Percentiles rank a stretch among this genome's conserved stretches.
phyloP scores from a whole-genome alignment of 2,113 vertebrate genomes.

The Coreoperca whiteheadi region DNA sequence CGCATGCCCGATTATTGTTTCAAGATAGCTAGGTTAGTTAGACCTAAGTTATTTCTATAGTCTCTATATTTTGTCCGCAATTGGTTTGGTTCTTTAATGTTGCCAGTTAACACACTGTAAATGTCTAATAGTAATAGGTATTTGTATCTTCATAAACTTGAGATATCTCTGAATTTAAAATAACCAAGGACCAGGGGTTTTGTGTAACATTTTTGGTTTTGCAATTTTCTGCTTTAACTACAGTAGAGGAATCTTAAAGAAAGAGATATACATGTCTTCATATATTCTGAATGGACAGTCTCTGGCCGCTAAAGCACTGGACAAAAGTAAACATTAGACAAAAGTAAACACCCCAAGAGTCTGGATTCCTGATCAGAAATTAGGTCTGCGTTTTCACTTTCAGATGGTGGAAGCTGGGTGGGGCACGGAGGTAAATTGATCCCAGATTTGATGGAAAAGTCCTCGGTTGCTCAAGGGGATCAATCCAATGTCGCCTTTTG shows the following conservation, averaged over 20 bases:
- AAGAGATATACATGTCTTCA: not conserved
- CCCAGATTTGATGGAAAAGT: slow-evolving; percentile 72
- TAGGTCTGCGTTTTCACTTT: slow-evolving; percentile 33
- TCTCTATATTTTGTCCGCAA: not conserved
- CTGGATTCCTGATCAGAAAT: slow-evolving; percentile 45
- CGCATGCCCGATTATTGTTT: not conserved
- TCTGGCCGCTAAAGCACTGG: not conserved
- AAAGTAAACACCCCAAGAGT: slow-evolving; percentile 6
- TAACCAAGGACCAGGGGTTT: not conserved
- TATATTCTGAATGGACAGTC: not conserved
- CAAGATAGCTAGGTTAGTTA: not conserved
- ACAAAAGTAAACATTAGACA: slow-evolving; percentile 21
- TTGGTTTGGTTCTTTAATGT: not conserved
- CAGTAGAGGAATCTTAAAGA: not conserved
- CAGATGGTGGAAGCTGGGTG: slow-evolving; percentile 39
- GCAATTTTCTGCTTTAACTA: not conserved
- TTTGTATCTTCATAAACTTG: not conserved
- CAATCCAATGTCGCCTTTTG: slow-evolving; percentile 70
- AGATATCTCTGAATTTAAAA: not conserved
- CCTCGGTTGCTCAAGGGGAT: slow-evolving; percentile 66
- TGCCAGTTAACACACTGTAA: not conserved
- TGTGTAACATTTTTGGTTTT: not conserved
- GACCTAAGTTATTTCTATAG: not conserved
- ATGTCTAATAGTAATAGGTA: not conserved
- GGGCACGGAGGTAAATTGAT: slow-evolving; percentile 64